Evolutionary conservation across 2,113 vertebrate species (phyloP), one percentile per base, ranked within the genome.

Genomic region (Setophaga petechia): DNA sequence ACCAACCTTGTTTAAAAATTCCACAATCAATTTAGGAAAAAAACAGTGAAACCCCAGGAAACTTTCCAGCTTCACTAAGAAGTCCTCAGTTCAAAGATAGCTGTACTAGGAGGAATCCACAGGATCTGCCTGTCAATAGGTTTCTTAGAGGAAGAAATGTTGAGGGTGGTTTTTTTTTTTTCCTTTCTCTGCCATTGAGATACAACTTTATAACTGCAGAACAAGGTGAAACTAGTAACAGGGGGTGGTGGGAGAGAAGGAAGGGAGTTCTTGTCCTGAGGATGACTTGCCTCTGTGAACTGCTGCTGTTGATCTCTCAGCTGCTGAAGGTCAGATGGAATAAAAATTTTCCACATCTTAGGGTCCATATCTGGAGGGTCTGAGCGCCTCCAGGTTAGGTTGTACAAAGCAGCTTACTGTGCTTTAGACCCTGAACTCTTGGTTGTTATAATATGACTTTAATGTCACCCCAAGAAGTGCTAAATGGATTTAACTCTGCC

Each of bases 71-170:
- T 98, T 97, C 95, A 93, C 93, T 97, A 97, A 96, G 97, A 97
- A 97, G 97, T 97, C 92, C 90, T 97, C 95, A 98, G 98, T 98
- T 98, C 98, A 98, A 98, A 98, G 98, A 89, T 97, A 97, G 96
- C 94, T 94, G 90, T 96, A 95, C 96, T 65, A 55, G 95, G 95
- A 97, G 97, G 97, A 98, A 97, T 94, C 96, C 93, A 89, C 94
- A 97, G 97, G 98, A 97, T 98, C 97, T 97, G 97, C 74, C 96
- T 97, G 97, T 98, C 98, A 97, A 98, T 98, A 98, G 91, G 86
- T 92, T 98, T 98, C 97, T 97, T 97, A 97, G 89, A 96, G 94
- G 91, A 97, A 97, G 90, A 97, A 97, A 86, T 46, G 93, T 96
- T 93, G 75, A 58, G 47, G 24, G 8, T 67, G 3, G 4, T 4